Percentiles rank a stretch among this genome's conserved stretches.
Evolutionary conservation across 2,113 vertebrate species (phyloP).

Genomic region (Chaenogobius annularis): DNA sequence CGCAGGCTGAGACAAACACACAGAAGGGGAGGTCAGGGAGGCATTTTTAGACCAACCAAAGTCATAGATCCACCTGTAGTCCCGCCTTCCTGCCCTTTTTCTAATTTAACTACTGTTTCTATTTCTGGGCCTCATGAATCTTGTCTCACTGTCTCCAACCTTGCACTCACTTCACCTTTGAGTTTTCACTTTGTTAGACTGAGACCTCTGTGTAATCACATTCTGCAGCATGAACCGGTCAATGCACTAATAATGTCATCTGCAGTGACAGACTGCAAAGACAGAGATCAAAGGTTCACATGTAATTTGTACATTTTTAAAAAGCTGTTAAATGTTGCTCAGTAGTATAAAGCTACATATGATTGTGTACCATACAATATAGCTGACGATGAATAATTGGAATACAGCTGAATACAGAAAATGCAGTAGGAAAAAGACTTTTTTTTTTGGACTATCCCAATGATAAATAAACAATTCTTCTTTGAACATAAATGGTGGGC

Average conservation of each 20-base stretch:
- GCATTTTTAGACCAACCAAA: constrained; percentile 43
- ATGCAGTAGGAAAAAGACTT: too few relatives aligned
- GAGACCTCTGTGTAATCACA: not conserved
- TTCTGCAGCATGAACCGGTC: not conserved
- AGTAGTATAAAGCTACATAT: too few relatives aligned
- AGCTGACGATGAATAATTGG: too few relatives aligned
- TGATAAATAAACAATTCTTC: too few relatives aligned
- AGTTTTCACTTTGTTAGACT: not conserved
- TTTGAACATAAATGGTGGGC: too few relatives aligned
- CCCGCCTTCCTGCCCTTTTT: not conserved
- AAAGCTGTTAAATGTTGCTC: too few relatives aligned
- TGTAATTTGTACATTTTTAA: too few relatives aligned
- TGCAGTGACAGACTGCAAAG: not conserved
- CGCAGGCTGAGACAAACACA: constrained; percentile 17
- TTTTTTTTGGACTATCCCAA: too few relatives aligned
- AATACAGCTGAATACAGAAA: too few relatives aligned
- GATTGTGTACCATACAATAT: too few relatives aligned
- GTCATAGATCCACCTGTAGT: constrained; percentile 53
- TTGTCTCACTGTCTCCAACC: not conserved
- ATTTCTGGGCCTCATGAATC: constrained; percentile 25
- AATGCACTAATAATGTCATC: not conserved
- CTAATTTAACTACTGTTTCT: constrained; percentile 25
- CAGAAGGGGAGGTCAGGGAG: constrained; percentile 16
- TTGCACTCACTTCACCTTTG: constrained; percentile 1
- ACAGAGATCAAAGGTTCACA: not conserved